Conservation (phyloP, 2,888 invertebrate genomes). For the Venusia cambrica region DNA sequence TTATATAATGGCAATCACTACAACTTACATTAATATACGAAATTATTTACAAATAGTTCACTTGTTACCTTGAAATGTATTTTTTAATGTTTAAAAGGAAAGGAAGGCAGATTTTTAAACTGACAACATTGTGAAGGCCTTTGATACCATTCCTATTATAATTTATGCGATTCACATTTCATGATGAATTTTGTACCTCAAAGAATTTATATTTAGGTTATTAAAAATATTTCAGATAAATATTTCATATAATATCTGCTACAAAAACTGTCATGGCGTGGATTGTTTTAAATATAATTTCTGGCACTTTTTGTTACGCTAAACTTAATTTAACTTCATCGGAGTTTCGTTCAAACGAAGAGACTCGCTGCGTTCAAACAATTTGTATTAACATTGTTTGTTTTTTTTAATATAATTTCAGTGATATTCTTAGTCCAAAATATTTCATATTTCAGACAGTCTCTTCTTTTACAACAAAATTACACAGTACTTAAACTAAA, state of each 20-base stretch:
- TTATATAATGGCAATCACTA: conserved; percentile 35
- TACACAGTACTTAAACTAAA: conserved; percentile 16
- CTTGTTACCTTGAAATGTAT: conserved; percentile 17
- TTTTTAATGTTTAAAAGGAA: conserved; percentile 13
- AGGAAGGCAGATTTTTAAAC: conserved; percentile 14
- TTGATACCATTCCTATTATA: conserved; percentile 8
- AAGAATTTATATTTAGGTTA: no score
- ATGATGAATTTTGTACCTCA: no score
- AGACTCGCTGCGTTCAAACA: not conserved
- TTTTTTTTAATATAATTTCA: no score
- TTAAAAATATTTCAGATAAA: not conserved
- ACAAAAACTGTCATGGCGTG: not conserved
- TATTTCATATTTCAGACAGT: not conserved
- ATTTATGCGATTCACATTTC: conserved; percentile 5
- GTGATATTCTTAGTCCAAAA: not conserved
- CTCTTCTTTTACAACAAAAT: conserved; percentile 10
- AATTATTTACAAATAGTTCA: conserved; percentile 27
- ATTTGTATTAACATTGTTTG: no score
- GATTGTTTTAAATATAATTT: conserved; percentile 31
- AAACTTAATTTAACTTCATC: conserved; percentile 51
- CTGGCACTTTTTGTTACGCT: conserved; percentile 72
- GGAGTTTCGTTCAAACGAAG: conserved; percentile 41
- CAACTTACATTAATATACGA: conserved; percentile 21
- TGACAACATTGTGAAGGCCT: conserved; percentile 23
- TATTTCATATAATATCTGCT: not conserved